Conservation (phyloP, 2,888 invertebrate species). For the Phaonia tiefii region DNA sequence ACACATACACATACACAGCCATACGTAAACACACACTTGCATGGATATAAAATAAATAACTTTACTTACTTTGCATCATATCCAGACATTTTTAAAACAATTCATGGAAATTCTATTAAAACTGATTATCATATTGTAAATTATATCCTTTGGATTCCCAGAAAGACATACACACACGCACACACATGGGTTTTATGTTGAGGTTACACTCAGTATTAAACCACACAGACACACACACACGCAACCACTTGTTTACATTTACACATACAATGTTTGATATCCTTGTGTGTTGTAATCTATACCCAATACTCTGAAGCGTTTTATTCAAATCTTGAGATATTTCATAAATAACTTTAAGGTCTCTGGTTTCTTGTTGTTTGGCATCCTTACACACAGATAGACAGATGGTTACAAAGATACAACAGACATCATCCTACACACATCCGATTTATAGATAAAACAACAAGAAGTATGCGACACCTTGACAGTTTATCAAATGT, state of each 20-base stretch:
- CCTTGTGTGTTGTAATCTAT: constrained; percentile 24
- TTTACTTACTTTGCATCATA: constrained; percentile 42
- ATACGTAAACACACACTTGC: neutral
- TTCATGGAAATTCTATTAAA: constrained; percentile 59
- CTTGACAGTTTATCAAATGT: constrained; percentile 54
- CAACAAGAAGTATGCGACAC: constrained; percentile 42
- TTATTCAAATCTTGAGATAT: constrained; percentile 48
- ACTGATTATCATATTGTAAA: constrained; percentile 65
- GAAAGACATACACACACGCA: neutral
- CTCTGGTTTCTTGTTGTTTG: constrained; percentile 31
- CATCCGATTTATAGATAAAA: too few species aligned
- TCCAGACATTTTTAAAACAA: constrained; percentile 44
- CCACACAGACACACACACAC: constrained; percentile 28
- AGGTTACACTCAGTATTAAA: constrained; percentile 4
- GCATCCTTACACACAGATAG: neutral
- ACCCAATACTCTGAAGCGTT: constrained; percentile 1
- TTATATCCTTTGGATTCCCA: constrained; percentile 49
- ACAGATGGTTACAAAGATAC: neutral
- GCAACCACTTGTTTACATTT: too few species aligned
- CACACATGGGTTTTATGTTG: constrained; percentile 22
- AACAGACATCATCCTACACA: neutral
- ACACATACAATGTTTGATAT: neutral
- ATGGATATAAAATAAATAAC: constrained; percentile 28
- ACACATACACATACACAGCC: constrained; percentile 19
- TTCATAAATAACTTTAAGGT: constrained; percentile 59